A percentile compares a stretch with the other conserved stretches of the same genome.
phyloP scores from a whole-genome alignment of 2,888 invertebrate genomes.

The Lithophane semibrunnea region DNA sequence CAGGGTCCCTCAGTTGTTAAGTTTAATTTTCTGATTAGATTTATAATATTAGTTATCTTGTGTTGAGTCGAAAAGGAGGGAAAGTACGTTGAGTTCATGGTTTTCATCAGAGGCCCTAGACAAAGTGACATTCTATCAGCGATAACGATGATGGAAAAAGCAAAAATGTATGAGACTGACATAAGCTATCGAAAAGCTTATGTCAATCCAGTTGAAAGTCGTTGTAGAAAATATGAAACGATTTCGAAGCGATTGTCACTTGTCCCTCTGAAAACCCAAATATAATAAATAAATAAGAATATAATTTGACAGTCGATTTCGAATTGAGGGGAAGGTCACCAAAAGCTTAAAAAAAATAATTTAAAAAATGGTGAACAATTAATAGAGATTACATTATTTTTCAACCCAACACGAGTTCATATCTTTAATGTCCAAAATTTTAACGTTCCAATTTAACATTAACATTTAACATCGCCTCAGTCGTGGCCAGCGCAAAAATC shows the following conservation, averaged over 20 bases:
- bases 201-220: too few species aligned
- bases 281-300: neutral
- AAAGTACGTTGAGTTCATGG: neutral
- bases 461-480: slow-evolving; percentile 68
- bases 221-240: too few species aligned
- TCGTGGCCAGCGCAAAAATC: slow-evolving; percentile 65
- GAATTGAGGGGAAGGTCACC: neutral
- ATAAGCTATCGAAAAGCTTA: too few species aligned
- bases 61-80: slow-evolving; percentile 47
- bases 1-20: slow-evolving; percentile 79
- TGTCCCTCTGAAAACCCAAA: too few species aligned
- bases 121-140: too few species aligned
- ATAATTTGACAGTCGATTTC: neutral
- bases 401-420: slow-evolving; percentile 56
- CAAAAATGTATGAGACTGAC: too few species aligned
- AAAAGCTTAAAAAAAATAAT: neutral
- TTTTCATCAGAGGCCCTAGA: too few species aligned
- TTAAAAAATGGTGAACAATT: neutral
- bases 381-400: slow-evolving; percentile 2
- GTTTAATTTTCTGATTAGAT: slow-evolving; percentile 53
- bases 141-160: too few species aligned
- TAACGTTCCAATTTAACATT: slow-evolving; percentile 60
- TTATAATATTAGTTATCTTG: slow-evolving; percentile 34
- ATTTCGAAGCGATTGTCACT: too few species aligned
- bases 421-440: slow-evolving; percentile 38